Evolutionary conservation across 2,888 invertebrate genomes (phyloP).

Genomic region (Eristalis tenax): DNA sequence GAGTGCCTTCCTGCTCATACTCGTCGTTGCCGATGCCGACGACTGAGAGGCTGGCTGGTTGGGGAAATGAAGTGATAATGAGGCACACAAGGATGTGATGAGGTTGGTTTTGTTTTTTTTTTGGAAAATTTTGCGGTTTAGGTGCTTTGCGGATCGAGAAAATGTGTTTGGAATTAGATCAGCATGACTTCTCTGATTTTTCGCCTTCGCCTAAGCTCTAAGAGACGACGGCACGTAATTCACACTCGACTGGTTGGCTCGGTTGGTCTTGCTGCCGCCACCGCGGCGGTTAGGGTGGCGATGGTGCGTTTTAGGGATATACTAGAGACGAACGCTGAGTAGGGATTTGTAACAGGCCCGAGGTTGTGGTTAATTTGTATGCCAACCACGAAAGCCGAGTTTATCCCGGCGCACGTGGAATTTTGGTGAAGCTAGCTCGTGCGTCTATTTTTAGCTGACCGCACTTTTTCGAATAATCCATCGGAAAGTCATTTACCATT

Average conservation of each 20-base stretch:
- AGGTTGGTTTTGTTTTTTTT: constrained; percentile 18
- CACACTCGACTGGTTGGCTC: neutral
- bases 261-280: too few relatives aligned
- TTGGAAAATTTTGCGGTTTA: constrained; percentile 31
- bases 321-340: neutral
- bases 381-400: neutral
- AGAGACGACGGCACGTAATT: neutral
- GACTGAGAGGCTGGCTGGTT: neutral
- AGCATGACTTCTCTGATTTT: neutral
- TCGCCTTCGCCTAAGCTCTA: neutral
- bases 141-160: neutral
- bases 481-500: neutral
- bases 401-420: neutral
- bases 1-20: neutral
- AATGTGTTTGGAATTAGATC: neutral
- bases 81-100: constrained; percentile 36
- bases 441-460: neutral
- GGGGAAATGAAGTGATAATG: constrained; percentile 36
- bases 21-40: too few relatives aligned
- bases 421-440: neutral
- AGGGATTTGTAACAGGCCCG: neutral
- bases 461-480: too few relatives aligned
- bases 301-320: too few relatives aligned
- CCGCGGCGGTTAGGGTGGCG: too few relatives aligned
- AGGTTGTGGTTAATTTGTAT: neutral